Conservation (phyloP, 2,797 vertebrate genomes). For the Aratinga solstitialis region DNA sequence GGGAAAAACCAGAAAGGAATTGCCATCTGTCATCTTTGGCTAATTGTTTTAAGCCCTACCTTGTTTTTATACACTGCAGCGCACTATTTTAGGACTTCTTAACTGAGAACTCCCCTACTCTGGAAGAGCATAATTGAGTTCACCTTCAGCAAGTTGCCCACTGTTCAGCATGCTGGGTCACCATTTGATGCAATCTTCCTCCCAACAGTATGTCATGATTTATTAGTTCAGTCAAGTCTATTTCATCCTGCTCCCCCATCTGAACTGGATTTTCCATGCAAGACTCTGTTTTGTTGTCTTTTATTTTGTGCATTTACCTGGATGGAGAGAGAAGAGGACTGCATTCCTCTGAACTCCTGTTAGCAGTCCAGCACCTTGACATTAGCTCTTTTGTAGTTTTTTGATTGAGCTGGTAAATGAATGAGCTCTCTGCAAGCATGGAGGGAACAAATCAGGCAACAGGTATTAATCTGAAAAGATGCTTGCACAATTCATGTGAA, state of each 20-base stretch:
- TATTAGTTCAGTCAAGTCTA: neutral
- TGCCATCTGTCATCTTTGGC: constrained; percentile 33
- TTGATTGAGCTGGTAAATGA: neutral
- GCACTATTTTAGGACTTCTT: constrained; percentile 45
- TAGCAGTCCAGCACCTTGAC: neutral
- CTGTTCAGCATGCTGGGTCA: neutral
- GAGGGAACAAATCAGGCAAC: neutral
- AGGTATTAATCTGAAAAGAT: neutral
- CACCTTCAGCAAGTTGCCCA: constrained; percentile 19
- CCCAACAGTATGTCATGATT: neutral
- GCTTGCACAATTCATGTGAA: neutral
- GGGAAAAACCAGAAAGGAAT: neutral
- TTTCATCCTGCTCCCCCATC: neutral
- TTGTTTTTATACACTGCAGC: constrained; percentile 1
- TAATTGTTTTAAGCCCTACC: constrained; percentile 40
- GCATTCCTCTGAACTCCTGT: neutral
- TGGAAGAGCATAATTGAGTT: constrained; percentile 15
- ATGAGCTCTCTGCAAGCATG: neutral
- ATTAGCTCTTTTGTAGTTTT: neutral
- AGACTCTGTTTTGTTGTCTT: neutral
- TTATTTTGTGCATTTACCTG: neutral
- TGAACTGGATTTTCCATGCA: neutral
- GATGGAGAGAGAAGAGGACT: neutral
- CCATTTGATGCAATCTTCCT: neutral
- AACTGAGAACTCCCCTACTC: constrained; percentile 7